Evolutionary conservation across 1,140 invertebrate genomes (phyloP).

Genomic region (Lordiphosa mommai): DNA sequence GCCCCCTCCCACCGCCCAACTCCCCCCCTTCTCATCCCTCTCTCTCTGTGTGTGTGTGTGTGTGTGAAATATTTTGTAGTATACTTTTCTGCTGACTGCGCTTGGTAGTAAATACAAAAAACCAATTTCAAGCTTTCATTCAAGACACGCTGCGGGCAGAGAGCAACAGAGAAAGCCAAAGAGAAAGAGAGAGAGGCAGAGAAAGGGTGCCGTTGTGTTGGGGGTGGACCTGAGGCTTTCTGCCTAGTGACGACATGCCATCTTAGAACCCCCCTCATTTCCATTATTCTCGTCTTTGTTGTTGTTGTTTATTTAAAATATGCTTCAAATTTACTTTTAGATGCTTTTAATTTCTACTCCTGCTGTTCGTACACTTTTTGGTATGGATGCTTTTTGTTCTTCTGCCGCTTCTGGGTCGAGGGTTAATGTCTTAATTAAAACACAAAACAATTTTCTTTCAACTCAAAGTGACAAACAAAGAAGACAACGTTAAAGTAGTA

Average conservation of each 20-base stretch:
- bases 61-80: conserved; percentile 49
- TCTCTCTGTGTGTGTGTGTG: conserved; percentile 4
- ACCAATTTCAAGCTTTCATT: conserved; percentile 73
- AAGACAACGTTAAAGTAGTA: not conserved
- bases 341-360: conserved; percentile 53
- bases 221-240: conserved; percentile 29
- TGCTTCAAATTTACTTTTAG: conserved; percentile 72
- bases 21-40: not conserved
- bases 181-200: not conserved
- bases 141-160: conserved; percentile 34
- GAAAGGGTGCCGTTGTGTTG: not conserved
- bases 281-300: conserved; percentile 21
- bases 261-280: not conserved
- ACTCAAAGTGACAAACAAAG: no score
- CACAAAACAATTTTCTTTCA: not conserved
- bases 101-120: conserved; percentile 47
- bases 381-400: not conserved
- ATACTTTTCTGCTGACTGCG: conserved; percentile 54
- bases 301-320: conserved; percentile 58
- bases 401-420: conserved; percentile 27
- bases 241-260: conserved; percentile 58
- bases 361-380: not conserved
- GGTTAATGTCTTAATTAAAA: conserved; percentile 56
- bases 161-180: conserved; percentile 33
- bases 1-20: not conserved